Percentiles rank a stretch among this genome's conserved stretches.
These are phyloP conservation scores for Octodon degus DNA, from an alignment of 2,113 vertebrate genomes.

Conservation along the genomic window DNA sequence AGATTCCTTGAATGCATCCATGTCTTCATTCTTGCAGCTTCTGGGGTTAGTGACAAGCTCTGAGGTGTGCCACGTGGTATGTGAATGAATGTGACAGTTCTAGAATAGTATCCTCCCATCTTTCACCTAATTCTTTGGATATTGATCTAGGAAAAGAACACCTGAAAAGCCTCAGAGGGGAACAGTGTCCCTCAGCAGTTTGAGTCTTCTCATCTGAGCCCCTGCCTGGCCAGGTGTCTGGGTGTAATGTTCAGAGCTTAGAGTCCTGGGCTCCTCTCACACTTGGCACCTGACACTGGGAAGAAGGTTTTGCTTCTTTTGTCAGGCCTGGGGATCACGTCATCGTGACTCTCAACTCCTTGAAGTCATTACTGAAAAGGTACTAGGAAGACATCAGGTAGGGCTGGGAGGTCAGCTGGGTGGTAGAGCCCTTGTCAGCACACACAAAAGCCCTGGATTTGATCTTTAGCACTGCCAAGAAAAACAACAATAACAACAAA, in stretches of 20 bases:
- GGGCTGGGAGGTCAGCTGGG: not conserved
- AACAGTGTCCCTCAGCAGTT: not conserved
- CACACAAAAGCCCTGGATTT: too few species aligned
- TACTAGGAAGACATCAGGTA: not conserved
- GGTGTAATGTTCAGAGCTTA: not conserved
- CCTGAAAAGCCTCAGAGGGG: not conserved
- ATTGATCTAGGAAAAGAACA: not conserved
- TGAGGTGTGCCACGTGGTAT: not conserved
- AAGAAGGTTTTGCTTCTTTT: not conserved
- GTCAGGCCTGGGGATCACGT: not conserved
- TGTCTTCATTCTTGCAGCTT: not conserved
- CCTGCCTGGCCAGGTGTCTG: not conserved
- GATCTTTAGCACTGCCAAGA: not conserved
- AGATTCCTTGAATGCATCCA: not conserved
- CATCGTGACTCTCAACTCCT: not conserved
- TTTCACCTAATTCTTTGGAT: not conserved
- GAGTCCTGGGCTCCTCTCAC: not conserved
- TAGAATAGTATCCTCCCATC: not conserved
- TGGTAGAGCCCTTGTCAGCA: not conserved
- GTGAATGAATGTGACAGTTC: not conserved
- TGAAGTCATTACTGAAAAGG: slow-evolving; percentile 20
- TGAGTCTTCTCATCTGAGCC: not conserved
- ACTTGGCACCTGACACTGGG: not conserved
- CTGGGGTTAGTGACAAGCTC: not conserved
- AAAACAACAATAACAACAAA: not conserved